Evolutionary conservation across 2,888 invertebrate species (phyloP).

Genomic region (Coenonympha arcania): DNA sequence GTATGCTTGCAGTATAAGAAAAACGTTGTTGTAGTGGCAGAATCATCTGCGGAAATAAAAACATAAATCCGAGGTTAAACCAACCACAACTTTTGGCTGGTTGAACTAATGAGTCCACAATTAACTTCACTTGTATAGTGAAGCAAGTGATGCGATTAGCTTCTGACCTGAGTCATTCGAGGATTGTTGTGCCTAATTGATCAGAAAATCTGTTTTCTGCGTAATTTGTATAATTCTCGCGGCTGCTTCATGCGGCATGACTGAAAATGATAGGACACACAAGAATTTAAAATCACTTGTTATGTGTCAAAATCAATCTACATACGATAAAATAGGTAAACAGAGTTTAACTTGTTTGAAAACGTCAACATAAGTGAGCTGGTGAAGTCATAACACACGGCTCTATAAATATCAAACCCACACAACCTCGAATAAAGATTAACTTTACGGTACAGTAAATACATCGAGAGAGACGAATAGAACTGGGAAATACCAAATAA

Average conservation of each 20-base stretch:
- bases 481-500: background rate
- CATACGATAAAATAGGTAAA: conserved; percentile 2
- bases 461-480: conserved; percentile 17
- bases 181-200: conserved; percentile 42
- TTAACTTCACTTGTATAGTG: conserved; percentile 56
- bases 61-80: conserved; percentile 36
- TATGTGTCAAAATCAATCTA: conserved; percentile 8
- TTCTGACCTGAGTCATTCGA: conserved; percentile 50
- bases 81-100: conserved; percentile 50
- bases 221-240: no score
- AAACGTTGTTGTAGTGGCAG: background rate
- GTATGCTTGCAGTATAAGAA: background rate
- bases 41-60: background rate
- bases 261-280: no score
- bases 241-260: no score
- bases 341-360: conserved; percentile 4
- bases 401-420: conserved; percentile 60
- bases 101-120: conserved; percentile 65
- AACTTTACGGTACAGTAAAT: conserved; percentile 42
- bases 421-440: conserved; percentile 46
- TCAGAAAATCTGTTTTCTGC: conserved; percentile 33
- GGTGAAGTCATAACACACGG: conserved; percentile 65
- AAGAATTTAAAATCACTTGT: no score
- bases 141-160: conserved; percentile 61
- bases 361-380: conserved; percentile 30